phyloP scores from a whole-genome alignment of 1,140 invertebrate genomes.

The Nebria ingens region DNA sequence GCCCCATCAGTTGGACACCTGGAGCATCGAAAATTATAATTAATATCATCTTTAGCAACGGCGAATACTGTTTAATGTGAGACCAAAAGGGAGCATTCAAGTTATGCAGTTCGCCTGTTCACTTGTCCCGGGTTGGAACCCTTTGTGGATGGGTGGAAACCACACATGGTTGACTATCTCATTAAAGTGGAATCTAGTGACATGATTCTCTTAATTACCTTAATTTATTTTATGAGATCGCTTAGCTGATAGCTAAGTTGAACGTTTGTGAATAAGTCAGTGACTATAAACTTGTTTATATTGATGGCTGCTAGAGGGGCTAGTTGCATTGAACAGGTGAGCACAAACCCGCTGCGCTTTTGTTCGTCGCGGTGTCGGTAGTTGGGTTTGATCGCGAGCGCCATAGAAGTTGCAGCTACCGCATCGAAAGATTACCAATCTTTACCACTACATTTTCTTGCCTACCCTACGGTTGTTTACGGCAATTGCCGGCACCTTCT shows the following conservation, averaged over 20 bases:
- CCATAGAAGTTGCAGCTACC: too few relatives aligned
- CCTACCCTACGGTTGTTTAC: background rate
- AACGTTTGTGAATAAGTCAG: constrained; percentile 19
- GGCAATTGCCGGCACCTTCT: background rate
- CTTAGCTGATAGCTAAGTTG: constrained; percentile 21
- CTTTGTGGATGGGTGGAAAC: constrained; percentile 8
- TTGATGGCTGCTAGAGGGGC: background rate
- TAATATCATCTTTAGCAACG: constrained; percentile 1
- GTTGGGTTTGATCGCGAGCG: too few relatives aligned
- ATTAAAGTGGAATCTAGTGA: constrained; percentile 32
- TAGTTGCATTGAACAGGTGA: background rate
- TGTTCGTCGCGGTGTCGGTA: background rate
- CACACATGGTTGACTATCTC: constrained; percentile 30
- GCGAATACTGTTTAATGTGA: constrained; percentile 4
- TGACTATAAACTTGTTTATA: constrained; percentile 13
- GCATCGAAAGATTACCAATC: background rate
- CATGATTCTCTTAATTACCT: constrained; percentile 35
- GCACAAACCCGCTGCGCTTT: background rate
- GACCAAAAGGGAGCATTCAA: background rate
- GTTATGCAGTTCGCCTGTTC: background rate
- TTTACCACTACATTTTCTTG: background rate
- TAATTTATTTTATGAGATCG: constrained; percentile 32
- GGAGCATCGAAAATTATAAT: constrained; percentile 9
- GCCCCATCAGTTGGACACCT: background rate
- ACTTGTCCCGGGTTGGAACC: background rate